Conservation (phyloP, 2,797 vertebrate species). For the Nyctibius grandis region DNA sequence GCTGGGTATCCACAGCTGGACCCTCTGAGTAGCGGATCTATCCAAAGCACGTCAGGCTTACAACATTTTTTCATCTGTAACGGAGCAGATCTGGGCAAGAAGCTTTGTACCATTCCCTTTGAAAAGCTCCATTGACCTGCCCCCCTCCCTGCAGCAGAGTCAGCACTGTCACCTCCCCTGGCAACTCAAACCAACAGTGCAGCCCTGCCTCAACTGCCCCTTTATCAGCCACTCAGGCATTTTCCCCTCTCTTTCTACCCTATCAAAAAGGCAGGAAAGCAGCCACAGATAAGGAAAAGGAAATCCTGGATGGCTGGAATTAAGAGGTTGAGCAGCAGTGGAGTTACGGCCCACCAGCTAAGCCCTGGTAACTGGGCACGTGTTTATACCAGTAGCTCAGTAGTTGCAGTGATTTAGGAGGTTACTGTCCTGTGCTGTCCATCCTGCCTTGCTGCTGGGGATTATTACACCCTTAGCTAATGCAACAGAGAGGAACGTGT, state of each 20-base stretch:
- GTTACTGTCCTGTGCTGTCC: not conserved
- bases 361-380: not conserved
- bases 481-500: not conserved
- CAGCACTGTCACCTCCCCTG: not conserved
- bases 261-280: not conserved
- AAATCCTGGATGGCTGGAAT: not conserved
- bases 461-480: not conserved
- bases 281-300: not conserved
- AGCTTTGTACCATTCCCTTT: not conserved
- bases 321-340: not conserved
- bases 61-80: not conserved
- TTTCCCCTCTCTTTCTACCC: not conserved
- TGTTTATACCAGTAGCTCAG: not conserved
- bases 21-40: not conserved
- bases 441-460: not conserved
- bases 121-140: not conserved
- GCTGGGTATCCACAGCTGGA: not conserved
- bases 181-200: not conserved
- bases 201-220: not conserved
- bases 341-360: not conserved
- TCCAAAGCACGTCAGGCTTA: not conserved
- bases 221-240: not conserved
- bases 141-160: too few species aligned
- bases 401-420: not conserved
- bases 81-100: not conserved